phyloP scores from a whole-genome alignment of 2,797 vertebrate species.

The Kryptolebias ocellatus region DNA sequence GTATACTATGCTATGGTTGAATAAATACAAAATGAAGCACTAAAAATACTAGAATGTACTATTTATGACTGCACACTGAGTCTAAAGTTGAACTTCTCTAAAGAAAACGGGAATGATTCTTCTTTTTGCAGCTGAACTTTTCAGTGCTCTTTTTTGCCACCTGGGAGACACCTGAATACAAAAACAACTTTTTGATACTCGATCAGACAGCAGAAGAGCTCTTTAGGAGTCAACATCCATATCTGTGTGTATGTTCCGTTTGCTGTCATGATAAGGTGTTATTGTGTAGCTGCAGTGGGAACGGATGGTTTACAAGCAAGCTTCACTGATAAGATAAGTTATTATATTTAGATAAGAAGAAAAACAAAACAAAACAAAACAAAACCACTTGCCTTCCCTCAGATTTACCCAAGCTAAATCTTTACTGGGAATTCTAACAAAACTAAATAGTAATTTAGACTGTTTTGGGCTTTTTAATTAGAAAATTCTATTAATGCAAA shows the following conservation, averaged over 20 bases:
- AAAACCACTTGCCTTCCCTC: neutral
- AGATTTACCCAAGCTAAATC: too few relatives aligned
- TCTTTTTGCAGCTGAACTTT: slow-evolving; percentile 4
- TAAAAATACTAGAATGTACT: slow-evolving; percentile 19
- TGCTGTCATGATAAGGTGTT: slow-evolving; percentile 1
- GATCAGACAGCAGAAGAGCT: slow-evolving; percentile 18
- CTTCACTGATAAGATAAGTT: slow-evolving; percentile 20
- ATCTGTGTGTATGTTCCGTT: neutral
- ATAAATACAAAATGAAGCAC: neutral
- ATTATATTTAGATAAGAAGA: slow-evolving; percentile 7
- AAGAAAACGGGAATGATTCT: slow-evolving; percentile 2
- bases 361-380: neutral
- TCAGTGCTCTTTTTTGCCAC: neutral
- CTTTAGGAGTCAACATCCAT: slow-evolving; percentile 14
- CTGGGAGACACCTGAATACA: slow-evolving; percentile 28
- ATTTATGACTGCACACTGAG: slow-evolving; percentile 22
- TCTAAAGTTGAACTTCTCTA: slow-evolving; percentile 7
- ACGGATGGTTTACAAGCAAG: neutral
- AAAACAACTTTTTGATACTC: slow-evolving; percentile 3
- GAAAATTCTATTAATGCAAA: slow-evolving; percentile 1
- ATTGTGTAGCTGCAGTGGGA: slow-evolving; percentile 5
- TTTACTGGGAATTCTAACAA: neutral
- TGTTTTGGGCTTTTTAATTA: slow-evolving; percentile 4
- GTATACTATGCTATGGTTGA: neutral
- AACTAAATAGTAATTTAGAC: neutral